Evolutionary conservation across 2,113 vertebrate species (phyloP), one percentile per base, ranked within the genome.

Genomic region (Columbina picui): DNA sequence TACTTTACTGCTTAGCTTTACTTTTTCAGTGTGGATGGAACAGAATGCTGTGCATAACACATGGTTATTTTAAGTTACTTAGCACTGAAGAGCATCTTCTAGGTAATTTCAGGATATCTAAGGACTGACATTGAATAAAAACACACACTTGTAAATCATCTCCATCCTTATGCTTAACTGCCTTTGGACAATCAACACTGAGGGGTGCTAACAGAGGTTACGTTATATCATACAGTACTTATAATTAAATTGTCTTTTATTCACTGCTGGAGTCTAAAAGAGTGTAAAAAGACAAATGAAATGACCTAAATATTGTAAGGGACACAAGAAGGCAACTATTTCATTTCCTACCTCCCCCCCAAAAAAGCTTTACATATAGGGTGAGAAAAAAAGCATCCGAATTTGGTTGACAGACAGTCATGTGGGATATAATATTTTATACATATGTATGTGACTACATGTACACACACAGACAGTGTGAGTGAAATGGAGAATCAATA

Each of bases 1-100:
- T 95, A 96, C 34, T 96, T 93, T 67, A 94, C 81, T 90, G 41
- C 90, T 59, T 60, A 93, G 74, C 56, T 97, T 78, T 91, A 80
- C 84, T 84, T 91, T 91, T 97, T 90, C 82, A 87, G 84, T 39
- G 59, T 30, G 77, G 70, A 83, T 74, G 22, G 53, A 94, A 95
- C 67, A 90, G 89, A 92, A 94, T 87, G 89, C 75, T 84, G n/a
- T 74, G n/a, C 57, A 75, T 82, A 90, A 90, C 86, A 83, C 63
- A 87, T 50, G 70, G 59, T 65, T 95, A 95, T 88, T 95, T 94
- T 95, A 89, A 82, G 87, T 67, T 83, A 90, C 39, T 88, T 81
- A 91, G 41, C 52, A 70, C 30, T 64, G 67, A 87, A 91, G 53
- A 89, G 27, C 64, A 86, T 89, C 77, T 73, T 79, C 49, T 64